A percentile compares a stretch with the other conserved stretches of the same genome.
Conservation (phyloP, 2,113 vertebrate species). For the Lota lota region DNA sequence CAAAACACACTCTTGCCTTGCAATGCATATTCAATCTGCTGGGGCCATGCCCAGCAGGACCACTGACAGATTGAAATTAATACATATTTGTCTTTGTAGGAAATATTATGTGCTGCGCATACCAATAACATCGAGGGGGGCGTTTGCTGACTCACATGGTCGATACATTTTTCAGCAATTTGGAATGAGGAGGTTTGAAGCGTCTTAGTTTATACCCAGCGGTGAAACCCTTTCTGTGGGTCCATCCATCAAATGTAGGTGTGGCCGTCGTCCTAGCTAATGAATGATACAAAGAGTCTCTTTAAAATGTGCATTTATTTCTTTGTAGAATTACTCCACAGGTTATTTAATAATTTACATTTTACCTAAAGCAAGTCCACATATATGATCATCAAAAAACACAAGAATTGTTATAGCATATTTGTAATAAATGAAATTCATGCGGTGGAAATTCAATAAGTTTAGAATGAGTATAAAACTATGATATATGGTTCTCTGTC, state of each 20-base stretch:
- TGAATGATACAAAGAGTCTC: conserved; percentile 38
- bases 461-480: conserved; percentile 53
- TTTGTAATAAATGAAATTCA: conserved; percentile 13
- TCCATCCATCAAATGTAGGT: conserved; percentile 46
- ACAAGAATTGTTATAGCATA: conserved; percentile 43
- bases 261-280: conserved; percentile 25
- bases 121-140: conserved; percentile 44
- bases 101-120: conserved; percentile 30
- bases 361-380: conserved; percentile 46
- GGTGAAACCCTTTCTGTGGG: conserved; percentile 17
- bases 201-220: conserved; percentile 22
- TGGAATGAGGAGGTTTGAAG: conserved; percentile 29
- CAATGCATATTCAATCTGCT: conserved; percentile 25
- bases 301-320: conserved; percentile 52
- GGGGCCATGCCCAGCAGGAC: conserved; percentile 14
- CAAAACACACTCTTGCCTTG: not conserved
- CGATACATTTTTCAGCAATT: conserved; percentile 55
- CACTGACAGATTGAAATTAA: conserved; percentile 36
- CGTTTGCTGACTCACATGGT: conserved; percentile 33
- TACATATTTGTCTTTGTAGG: conserved; percentile 41
- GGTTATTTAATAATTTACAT: conserved; percentile 48
- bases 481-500: conserved; percentile 21
- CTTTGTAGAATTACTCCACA: conserved; percentile 27
- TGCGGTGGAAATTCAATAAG: conserved; percentile 32
- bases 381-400: conserved; percentile 30